Evolutionary conservation across 2,113 vertebrate species (phyloP).

Genomic region (Colinus virginianus): DNA sequence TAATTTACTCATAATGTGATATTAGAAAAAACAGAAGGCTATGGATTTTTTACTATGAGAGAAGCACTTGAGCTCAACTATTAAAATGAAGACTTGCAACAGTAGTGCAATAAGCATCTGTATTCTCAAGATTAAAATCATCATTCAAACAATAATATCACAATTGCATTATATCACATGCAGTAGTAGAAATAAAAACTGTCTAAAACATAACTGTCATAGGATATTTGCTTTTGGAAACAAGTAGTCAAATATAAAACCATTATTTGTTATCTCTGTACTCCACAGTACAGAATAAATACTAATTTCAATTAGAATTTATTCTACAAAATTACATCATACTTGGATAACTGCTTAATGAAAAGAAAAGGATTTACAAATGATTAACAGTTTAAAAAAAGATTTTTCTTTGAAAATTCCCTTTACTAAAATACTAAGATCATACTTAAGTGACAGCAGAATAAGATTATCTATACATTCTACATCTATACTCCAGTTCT

Average conservation of each 20-base stretch:
- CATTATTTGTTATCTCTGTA: not conserved
- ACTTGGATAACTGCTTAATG: not conserved
- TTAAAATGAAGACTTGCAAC: slow-evolving; percentile 7
- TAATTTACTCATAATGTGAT: not conserved
- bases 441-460: not conserved
- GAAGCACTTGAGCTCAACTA: not conserved
- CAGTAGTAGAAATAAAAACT: not conserved
- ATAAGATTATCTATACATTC: not conserved
- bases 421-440: not conserved
- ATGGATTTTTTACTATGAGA: not conserved
- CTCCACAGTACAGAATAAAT: not conserved
- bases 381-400: not conserved
- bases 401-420: not conserved
- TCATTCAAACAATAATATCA: not conserved
- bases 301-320: not conserved
- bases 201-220: not conserved
- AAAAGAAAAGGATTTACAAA: not conserved
- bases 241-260: not conserved
- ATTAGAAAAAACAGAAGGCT: not conserved
- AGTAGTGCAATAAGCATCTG: not conserved
- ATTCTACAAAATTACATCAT: not conserved
- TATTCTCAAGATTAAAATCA: not conserved
- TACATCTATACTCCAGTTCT: not conserved
- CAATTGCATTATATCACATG: not conserved
- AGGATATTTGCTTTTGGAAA: not conserved